Conservation (phyloP, 2,113 vertebrate species). For the Zeus faber region DNA sequence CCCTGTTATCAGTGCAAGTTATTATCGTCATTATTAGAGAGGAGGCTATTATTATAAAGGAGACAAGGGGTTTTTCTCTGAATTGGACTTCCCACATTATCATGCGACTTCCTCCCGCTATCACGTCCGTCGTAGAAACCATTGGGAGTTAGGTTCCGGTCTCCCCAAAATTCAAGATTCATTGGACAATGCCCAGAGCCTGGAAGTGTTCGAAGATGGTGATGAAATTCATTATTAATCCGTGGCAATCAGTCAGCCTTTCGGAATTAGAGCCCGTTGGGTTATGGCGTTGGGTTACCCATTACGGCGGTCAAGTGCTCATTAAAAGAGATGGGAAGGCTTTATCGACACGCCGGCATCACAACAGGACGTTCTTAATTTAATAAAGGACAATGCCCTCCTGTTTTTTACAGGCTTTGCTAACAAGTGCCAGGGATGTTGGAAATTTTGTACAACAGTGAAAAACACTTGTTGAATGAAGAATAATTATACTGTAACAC, state of each 20-base stretch:
- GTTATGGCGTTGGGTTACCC: slow-evolving; percentile 14
- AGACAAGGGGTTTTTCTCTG: slow-evolving; percentile 42
- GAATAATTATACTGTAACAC: too few relatives aligned
- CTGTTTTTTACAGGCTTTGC: too few relatives aligned
- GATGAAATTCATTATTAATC: slow-evolving; percentile 65
- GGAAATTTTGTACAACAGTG: too few relatives aligned
- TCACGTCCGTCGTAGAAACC: slow-evolving; percentile 10
- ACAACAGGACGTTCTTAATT: neutral
- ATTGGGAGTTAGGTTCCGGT: neutral
- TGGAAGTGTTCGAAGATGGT: slow-evolving; percentile 51
- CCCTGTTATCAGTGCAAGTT: too few relatives aligned
- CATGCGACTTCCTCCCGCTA: too few relatives aligned
- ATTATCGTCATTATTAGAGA: too few relatives aligned
- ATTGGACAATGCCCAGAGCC: too few relatives aligned
- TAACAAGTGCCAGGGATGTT: too few relatives aligned
- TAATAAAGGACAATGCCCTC: too few relatives aligned
- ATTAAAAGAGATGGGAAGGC: slow-evolving; percentile 12
- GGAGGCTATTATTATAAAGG: too few relatives aligned
- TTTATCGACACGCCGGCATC: neutral
- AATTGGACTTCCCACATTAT: slow-evolving; percentile 59
- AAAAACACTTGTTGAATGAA: too few relatives aligned
- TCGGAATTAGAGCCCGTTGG: slow-evolving; percentile 26
- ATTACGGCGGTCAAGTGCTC: slow-evolving; percentile 14
- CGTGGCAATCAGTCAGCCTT: slow-evolving; percentile 41
- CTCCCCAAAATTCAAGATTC: too few relatives aligned